phyloP scores from a whole-genome alignment of 2,797 vertebrate genomes.

The Chromis chromis region DNA sequence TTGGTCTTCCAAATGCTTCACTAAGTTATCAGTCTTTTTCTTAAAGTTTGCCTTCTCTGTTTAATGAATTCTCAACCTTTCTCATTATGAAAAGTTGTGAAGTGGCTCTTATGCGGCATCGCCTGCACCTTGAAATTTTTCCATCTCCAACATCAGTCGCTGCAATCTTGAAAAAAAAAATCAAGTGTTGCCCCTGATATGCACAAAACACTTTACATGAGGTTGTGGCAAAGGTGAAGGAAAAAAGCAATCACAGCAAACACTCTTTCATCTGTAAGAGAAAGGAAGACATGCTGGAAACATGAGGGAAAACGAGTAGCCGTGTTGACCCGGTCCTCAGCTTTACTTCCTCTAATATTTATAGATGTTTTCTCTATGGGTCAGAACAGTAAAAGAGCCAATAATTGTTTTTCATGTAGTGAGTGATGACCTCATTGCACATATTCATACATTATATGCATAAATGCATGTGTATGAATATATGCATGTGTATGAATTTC shows the following conservation, averaged over 20 bases:
- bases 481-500: slow-evolving; percentile 51
- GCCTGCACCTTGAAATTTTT: background rate
- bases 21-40: background rate
- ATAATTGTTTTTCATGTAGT: slow-evolving; percentile 60
- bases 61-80: slow-evolving; percentile 16
- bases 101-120: slow-evolving; percentile 1
- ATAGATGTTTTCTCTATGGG: slow-evolving; percentile 13
- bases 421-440: slow-evolving; percentile 65
- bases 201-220: slow-evolving; percentile 9
- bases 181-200: background rate
- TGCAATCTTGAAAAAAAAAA: slow-evolving; percentile 18
- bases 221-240: slow-evolving; percentile 16
- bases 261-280: slow-evolving; percentile 4
- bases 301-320: slow-evolving; percentile 9
- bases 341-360: slow-evolving; percentile 21
- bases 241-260: slow-evolving; percentile 8
- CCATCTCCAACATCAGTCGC: background rate
- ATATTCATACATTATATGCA: slow-evolving; percentile 58
- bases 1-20: background rate
- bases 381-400: slow-evolving; percentile 39
- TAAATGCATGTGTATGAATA: slow-evolving; percentile 60
- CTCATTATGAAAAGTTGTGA: background rate
- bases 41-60: background rate
- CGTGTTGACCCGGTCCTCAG: background rate
- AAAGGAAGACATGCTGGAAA: background rate